Base-by-base conservation (phyloP, 2,797 vertebrate species). In the Naso thynnoides region DNA sequence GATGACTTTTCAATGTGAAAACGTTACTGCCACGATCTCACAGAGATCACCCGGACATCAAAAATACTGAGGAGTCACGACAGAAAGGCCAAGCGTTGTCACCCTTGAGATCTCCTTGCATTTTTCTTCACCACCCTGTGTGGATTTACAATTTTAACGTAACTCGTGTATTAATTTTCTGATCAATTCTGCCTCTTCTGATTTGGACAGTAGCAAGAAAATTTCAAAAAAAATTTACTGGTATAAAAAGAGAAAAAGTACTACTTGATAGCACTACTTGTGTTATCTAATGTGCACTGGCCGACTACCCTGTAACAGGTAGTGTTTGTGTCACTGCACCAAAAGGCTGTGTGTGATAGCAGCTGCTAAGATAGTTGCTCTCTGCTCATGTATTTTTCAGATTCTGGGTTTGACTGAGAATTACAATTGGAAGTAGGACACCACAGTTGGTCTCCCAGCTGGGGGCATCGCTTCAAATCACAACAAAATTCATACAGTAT, bases 1-100 rank as follows among this genome's bases (percentile, higher is more conserved):
- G 91, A 86, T 91, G 90, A 92, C 96, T 95, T 98, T 99, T 97
- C 97, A 98, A 98, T 97, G 95, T 98, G 97, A 99, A 99, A 99
- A 95, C 79, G 44, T 76, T 84, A 90, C 92, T 90, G 91, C 88
- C 90, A 89, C 86, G 84, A 97, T 97, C 96, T 97, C 96, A 96
- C 81, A 63, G 96, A 97, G 96, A 97, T 96, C 95, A 94, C 79
- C 70, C 26, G 80, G 79, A 91, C 87, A 86, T 85, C 68, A 82
- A 89, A 36, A 91, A 90, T 89, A 88, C 86, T 79, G 86, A 90
- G 86, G 89, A 91, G 88, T 90, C 84, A 83, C 79, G 75, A 90
- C 89, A 92, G 78, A 92, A 94, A 94, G 90, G 92, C 88, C 93
- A 94, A 94, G 93, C 84, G 81, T 92, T 92, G 92, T 88, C 79